Conservation (phyloP, 2,113 vertebrate genomes). For the Oreochromis spilurus region DNA sequence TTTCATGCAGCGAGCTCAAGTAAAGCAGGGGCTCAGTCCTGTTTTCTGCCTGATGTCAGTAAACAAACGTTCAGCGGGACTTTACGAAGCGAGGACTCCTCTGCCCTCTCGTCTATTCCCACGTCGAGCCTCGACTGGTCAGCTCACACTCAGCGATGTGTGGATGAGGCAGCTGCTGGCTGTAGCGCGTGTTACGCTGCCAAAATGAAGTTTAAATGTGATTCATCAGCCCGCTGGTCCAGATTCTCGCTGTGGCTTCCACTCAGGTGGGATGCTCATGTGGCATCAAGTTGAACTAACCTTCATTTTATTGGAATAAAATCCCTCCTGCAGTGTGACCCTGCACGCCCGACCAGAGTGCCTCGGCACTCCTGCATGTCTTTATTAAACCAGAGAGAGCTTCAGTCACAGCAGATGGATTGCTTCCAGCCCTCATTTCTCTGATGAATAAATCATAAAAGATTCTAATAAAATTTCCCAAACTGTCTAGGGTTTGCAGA, state of each 20-base stretch:
- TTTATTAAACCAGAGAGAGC: not conserved
- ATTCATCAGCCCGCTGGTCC: not conserved
- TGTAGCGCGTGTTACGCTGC: not conserved
- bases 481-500: not conserved
- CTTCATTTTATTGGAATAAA: not conserved
- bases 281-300: not conserved
- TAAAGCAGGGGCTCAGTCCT: fast-evolving
- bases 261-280: conserved; percentile 1
- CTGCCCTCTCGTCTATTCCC: not conserved
- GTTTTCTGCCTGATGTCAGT: not conserved
- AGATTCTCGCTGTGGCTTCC: not conserved
- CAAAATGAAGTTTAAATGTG: not conserved
- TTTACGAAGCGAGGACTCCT: not conserved
- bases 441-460: not conserved
- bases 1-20: not conserved
- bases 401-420: conserved; percentile 14
- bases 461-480: not conserved
- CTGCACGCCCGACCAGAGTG: not conserved
- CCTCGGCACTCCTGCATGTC: not conserved
- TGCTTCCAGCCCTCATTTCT: not conserved
- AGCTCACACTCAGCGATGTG: not conserved
- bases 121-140: not conserved
- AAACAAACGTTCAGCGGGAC: not conserved
- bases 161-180: not conserved
- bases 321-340: not conserved